Conservation (phyloP, 2,888 invertebrate species). For the Polydrusus pterygomalis region DNA sequence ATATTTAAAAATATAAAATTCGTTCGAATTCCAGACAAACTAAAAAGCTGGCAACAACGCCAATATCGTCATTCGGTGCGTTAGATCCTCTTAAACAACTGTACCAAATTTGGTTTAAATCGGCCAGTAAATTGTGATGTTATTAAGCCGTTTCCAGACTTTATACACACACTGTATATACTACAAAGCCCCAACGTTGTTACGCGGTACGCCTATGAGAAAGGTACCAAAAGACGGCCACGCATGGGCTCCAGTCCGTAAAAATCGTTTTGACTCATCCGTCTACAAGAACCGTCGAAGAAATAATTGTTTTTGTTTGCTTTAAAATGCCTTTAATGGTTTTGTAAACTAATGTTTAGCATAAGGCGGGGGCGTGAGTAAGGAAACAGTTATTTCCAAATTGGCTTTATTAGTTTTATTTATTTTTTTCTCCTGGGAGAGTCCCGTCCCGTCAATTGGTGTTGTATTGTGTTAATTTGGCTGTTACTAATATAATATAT, state of each 20-base stretch:
- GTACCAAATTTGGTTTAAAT: too few species aligned
- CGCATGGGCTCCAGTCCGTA: constrained; percentile 40
- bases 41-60: too few species aligned
- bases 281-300: constrained; percentile 23
- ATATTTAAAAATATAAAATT: too few species aligned
- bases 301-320: constrained; percentile 28
- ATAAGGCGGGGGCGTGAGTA: constrained; percentile 27
- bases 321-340: constrained; percentile 17
- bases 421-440: constrained; percentile 8
- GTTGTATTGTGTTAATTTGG: background rate
- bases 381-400: constrained; percentile 21
- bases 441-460: background rate
- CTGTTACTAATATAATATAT: background rate
- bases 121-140: too few species aligned
- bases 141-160: too few species aligned
- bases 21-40: too few species aligned
- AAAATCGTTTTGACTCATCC: constrained; percentile 37
- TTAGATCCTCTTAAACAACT: too few species aligned
- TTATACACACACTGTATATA: too few species aligned
- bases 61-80: too few species aligned
- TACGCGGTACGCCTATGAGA: constrained; percentile 5
- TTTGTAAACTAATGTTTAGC: constrained; percentile 34
- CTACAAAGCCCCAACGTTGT: too few species aligned
- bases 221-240: constrained; percentile 26
- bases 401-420: constrained; percentile 9